Evolutionary conservation across 2,888 invertebrate species (phyloP), one percentile per base, ranked within the genome.

Genomic region (Arrhopalites spinosus): DNA sequence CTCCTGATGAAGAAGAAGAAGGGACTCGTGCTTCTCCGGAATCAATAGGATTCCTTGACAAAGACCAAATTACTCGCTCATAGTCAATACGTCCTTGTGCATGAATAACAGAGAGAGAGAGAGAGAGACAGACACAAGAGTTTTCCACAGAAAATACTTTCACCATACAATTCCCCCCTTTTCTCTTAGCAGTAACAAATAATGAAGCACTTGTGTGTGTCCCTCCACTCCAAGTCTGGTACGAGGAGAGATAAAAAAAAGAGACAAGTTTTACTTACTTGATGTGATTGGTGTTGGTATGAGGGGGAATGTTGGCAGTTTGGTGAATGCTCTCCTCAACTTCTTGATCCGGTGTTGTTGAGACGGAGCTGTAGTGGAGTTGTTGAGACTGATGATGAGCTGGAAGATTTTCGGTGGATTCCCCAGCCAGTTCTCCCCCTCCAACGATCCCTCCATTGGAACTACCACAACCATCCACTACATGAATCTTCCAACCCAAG

Each of bases 401-500:
- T 45, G 74, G 68, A 20, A 74, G 17, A 50, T 72, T 25, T 45
- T 72, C 63, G n/a, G 72, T 47, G 50, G 72, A 63, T 29, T 53
- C 68, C 66, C 36, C 90, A 90, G 27, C 88, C 89, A 64, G 88
- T 36, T 36, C 88, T 1, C 74, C 20, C n/a, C n/a, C n/a, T n/a
- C n/a, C n/a, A n/a, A n/a, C n/a, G n/a, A n/a, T n/a, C n/a, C 11
- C 53, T 66, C 20, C 86, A 23, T 56, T 45, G 36, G 36, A 36
- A 13, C 61, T 66, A 80, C 93, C 92, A 84, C 95, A 95, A 64
- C 89, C 88, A 85, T 97, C 95, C 80, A 92, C 88, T 0, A 98
- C 94, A 85, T 94, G 92, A 83, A 98, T 96, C 87, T 94, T 95
- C 95, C 96, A 96, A 68, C 97, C 97, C 84, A 97, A 90, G 85